phyloP scores from a whole-genome alignment of 1,140 invertebrate genomes.

The Lamellibrachia luymesi region DNA sequence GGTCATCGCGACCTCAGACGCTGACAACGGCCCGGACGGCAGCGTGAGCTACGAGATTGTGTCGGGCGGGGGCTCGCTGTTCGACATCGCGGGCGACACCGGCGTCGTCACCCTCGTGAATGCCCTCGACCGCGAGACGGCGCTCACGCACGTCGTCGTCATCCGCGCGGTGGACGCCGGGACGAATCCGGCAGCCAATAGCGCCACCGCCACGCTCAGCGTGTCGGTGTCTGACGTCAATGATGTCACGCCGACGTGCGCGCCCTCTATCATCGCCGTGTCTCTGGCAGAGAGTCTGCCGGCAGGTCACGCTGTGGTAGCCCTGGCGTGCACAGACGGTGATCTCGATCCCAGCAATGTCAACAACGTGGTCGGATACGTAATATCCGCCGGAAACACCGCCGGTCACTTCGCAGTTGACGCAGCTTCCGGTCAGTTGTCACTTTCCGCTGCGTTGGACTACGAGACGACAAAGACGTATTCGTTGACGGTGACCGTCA shows the following conservation, averaged over 20 bases:
- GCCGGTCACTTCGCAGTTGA: background rate
- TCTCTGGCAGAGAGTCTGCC: slow-evolving; percentile 34
- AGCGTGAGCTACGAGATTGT: slow-evolving; percentile 34
- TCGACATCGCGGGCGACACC: slow-evolving; percentile 34
- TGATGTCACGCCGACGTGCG: slow-evolving; percentile 39
- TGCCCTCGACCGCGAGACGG: background rate
- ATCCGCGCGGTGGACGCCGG: background rate
- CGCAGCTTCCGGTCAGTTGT: background rate
- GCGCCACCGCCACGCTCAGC: slow-evolving; percentile 18
- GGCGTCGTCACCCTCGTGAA: slow-evolving; percentile 25
- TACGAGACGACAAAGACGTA: slow-evolving; percentile 38
- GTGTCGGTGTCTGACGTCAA: slow-evolving; percentile 43
- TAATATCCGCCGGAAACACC: slow-evolving; percentile 14
- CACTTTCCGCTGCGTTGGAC: slow-evolving; percentile 31
- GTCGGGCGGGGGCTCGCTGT: slow-evolving; percentile 32
- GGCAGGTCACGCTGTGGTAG: background rate
- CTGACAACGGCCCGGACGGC: slow-evolving; percentile 36
- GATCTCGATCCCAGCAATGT: slow-evolving; percentile 26
- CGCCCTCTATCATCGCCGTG: slow-evolving; percentile 30
- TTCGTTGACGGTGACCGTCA: slow-evolving; percentile 27
- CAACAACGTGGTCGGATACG: slow-evolving; percentile 34
- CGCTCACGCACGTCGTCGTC: background rate
- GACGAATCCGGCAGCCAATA: background rate
- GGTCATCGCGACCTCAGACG: slow-evolving; percentile 36
- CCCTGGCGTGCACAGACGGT: slow-evolving; percentile 33